A percentile compares a stretch with the other conserved stretches of the same genome.
Conservation (phyloP, 2,797 vertebrate genomes). For the Anomalospiza imberbis region DNA sequence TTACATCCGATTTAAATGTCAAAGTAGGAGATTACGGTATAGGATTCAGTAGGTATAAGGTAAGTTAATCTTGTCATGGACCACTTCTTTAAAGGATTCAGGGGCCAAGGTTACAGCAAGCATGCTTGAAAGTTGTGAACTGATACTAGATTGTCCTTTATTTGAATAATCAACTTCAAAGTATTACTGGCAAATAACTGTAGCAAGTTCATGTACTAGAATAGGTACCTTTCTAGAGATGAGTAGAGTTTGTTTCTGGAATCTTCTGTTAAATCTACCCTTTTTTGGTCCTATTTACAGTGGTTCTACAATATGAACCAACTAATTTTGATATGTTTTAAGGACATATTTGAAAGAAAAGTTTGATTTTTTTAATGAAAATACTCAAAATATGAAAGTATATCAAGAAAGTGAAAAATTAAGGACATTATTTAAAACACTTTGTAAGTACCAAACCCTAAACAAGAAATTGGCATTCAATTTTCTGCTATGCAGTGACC, state of each 20-base stretch:
- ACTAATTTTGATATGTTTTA: not conserved
- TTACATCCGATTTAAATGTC: conserved; percentile 92
- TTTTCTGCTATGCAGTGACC: not conserved
- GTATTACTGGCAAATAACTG: not conserved
- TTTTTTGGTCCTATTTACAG: not conserved
- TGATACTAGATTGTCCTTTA: not conserved
- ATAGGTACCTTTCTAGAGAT: not conserved
- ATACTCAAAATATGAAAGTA: not conserved
- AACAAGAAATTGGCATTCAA: not conserved
- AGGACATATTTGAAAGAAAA: not conserved
- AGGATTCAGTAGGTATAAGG: conserved; percentile 91
- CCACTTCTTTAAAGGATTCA: not conserved
- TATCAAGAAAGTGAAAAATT: not conserved
- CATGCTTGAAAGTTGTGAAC: not conserved
- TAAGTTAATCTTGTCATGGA: conserved; percentile 62
- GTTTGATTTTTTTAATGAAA: not conserved
- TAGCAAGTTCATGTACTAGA: not conserved
- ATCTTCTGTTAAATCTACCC: not conserved
- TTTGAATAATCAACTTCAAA: not conserved
- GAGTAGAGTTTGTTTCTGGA: not conserved
- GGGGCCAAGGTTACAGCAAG: not conserved
- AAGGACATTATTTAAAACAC: not conserved
- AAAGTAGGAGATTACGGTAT: conserved; percentile 97
- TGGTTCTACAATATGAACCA: not conserved
- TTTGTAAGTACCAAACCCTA: not conserved